Evolutionary conservation across 2,888 invertebrate species (phyloP).

Genomic region (Stenodera caucasica): DNA sequence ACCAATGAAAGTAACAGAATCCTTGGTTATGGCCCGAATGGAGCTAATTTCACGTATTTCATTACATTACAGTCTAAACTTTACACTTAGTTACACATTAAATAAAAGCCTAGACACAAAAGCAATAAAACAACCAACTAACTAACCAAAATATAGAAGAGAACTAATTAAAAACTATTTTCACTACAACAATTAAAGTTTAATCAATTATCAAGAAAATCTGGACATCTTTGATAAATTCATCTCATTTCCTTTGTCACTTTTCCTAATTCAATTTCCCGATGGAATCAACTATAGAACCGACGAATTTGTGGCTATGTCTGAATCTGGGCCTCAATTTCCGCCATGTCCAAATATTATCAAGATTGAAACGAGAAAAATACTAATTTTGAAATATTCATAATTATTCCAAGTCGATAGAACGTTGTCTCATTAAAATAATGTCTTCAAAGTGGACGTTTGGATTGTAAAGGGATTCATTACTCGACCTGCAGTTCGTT

Average conservation of each 20-base stretch:
- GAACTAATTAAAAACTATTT: neutral
- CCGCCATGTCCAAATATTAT: too few relatives aligned
- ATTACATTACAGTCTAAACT: neutral
- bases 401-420: too few relatives aligned
- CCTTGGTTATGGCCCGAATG: neutral
- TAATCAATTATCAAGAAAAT: too few relatives aligned
- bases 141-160: neutral
- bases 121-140: neutral
- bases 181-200: too few relatives aligned
- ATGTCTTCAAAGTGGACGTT: too few relatives aligned
- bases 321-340: too few relatives aligned
- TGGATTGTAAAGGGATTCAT: too few relatives aligned
- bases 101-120: neutral
- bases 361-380: too few relatives aligned
- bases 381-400: too few relatives aligned
- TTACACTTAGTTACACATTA: neutral
- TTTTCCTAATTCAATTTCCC: neutral
- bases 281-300: neutral
- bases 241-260: neutral
- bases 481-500: too few relatives aligned
- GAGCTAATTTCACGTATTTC: neutral
- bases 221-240: neutral
- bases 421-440: too few relatives aligned
- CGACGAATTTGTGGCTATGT: neutral
- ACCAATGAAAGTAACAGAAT: neutral